Conservation (phyloP, 37 sponge, comb jelly and placozoan species). For the Chondrosia reniformis region DNA sequence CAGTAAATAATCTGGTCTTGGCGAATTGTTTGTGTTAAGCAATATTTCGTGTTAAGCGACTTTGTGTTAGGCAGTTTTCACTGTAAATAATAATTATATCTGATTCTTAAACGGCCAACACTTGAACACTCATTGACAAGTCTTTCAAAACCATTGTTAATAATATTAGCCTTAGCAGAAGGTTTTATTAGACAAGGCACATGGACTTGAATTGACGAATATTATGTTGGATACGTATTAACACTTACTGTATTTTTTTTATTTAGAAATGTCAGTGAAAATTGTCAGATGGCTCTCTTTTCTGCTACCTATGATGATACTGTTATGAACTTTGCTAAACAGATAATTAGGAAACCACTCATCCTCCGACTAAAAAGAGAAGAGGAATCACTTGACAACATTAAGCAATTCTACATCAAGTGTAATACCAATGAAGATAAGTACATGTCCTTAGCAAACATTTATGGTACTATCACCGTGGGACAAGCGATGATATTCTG, state of each 20-base stretch:
- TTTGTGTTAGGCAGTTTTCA: no score
- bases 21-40: no score
- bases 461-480: constrained; percentile 76
- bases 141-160: no score
- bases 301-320: constrained; percentile 90
- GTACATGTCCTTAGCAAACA: constrained; percentile 70
- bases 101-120: no score
- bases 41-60: no score
- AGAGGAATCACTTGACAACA: constrained; percentile 85
- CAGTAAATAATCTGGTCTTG: no score
- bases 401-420: constrained; percentile 82
- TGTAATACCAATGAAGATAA: constrained; percentile 81
- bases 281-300: constrained; percentile 82
- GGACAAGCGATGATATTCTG: constrained; percentile 96
- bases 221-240: background rate
- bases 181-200: no score
- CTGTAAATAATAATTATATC: no score
- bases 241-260: background rate
- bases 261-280: constrained; percentile 29
- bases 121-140: no score
- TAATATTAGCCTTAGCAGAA: no score
- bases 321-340: constrained; percentile 83
- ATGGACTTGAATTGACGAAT: no score
- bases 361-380: constrained; percentile 69
- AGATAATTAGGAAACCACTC: constrained; percentile 65